Evolutionary conservation across 2,113 vertebrate species (phyloP), one percentile per base, ranked within the genome.

Genomic region (Pagrus major): DNA sequence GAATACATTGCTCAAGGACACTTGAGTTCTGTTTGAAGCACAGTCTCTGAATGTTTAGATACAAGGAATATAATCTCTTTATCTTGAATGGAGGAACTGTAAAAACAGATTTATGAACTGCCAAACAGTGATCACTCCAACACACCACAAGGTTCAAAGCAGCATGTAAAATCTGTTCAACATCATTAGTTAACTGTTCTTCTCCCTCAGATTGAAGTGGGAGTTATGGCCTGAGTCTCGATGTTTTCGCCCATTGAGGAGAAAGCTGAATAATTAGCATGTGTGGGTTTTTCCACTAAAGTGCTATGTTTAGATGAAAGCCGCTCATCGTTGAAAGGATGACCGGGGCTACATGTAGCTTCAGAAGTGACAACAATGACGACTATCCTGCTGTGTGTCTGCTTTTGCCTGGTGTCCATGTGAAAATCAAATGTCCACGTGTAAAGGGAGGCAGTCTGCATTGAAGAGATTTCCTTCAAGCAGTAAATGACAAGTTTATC

Each of bases 221-320:
- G 47, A 31, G 58, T n/a, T 52, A 54, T 23, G 7, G 44, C 58
- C 35, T 2, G 3, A 31, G 49, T 76, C 47, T 65, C 23, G 49
- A 55, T 75, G 52, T 81, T 76, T 46, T n/a, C n/a, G 3, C 41
- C n/a, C 10, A 51, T 51, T 65, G 27, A 41, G 7, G 25, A 71
- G 46, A 64, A 56, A 52, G 47, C 31, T 1, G 70, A 64, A 72
- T 84, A 58, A 87, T 86, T 74, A 78, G 69, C 80, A 80, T 67
- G 69, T 35, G 49, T 47, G 67, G 47, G 69, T 58, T 63, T 58
- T 63, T 61, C 60, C 63, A 78, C 37, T 56, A 16, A 66, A 64
- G 16, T 35, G 27, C 78, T 84, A 58, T 69, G 51, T 89, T 84
- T 83, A 49, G 80, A 75, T 75, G 42, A 67, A 64, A 47, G 79